phyloP scores from a whole-genome alignment of 2,888 invertebrate genomes.

The Agrilus mali region DNA sequence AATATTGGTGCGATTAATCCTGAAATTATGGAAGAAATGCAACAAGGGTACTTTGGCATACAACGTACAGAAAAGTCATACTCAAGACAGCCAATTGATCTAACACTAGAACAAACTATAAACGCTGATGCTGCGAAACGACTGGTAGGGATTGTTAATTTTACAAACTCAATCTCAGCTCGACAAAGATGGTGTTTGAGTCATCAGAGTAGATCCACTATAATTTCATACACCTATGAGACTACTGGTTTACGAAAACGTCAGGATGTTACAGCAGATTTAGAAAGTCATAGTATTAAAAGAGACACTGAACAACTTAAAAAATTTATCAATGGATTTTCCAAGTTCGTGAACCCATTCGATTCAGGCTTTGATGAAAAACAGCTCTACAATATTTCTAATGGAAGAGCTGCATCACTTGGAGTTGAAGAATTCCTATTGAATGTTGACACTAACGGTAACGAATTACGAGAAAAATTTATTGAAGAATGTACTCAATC shows the following conservation, averaged over 20 bases:
- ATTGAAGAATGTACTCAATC: slow-evolving; percentile 9
- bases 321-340: neutral
- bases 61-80: slow-evolving; percentile 15
- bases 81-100: slow-evolving; percentile 15
- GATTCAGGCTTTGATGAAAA: neutral
- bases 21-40: no score
- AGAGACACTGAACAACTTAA: neutral
- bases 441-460: slow-evolving; percentile 9
- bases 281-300: neutral
- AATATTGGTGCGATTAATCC: slow-evolving; percentile 8
- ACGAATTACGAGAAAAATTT: slow-evolving; percentile 5
- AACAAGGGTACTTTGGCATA: slow-evolving; percentile 16
- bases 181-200: slow-evolving; percentile 18
- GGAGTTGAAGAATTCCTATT: slow-evolving; percentile 11
- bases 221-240: slow-evolving; percentile 9
- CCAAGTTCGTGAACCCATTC: neutral
- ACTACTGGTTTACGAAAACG: no score
- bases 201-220: slow-evolving; percentile 14
- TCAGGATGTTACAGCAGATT: neutral
- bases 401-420: slow-evolving; percentile 9
- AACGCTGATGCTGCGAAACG: no score
- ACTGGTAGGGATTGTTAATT: slow-evolving; percentile 12
- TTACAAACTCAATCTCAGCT: slow-evolving; percentile 15
- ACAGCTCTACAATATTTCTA: slow-evolving; percentile 1
- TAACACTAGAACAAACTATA: slow-evolving; percentile 18